Percentiles rank a stretch among this genome's conserved stretches.
Conservation (phyloP, 1,140 invertebrate species). For the Philaenus spumarius region DNA sequence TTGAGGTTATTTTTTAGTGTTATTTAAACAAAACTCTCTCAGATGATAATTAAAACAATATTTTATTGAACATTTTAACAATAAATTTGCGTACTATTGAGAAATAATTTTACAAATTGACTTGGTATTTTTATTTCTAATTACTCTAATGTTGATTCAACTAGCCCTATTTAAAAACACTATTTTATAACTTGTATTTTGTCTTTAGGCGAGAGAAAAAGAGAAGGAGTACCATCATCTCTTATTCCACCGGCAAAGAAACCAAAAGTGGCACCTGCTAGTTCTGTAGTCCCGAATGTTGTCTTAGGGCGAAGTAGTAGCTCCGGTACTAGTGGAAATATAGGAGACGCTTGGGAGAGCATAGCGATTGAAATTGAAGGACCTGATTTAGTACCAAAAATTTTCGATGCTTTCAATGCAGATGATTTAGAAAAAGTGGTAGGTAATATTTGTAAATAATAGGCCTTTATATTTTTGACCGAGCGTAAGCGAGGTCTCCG, state of each 20-base stretch:
- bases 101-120: conserved; percentile 16
- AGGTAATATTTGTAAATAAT: too few relatives aligned
- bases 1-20: background rate
- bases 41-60: conserved; percentile 8
- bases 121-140: conserved; percentile 19
- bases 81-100: background rate
- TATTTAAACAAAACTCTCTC: background rate
- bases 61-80: conserved; percentile 11
- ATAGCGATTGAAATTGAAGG: conserved; percentile 52
- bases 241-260: conserved; percentile 42
- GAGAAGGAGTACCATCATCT: conserved; percentile 43
- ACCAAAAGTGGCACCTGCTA: conserved; percentile 37
- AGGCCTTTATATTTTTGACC: too few relatives aligned
- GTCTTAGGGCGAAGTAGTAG: background rate
- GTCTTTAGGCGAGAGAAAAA: conserved; percentile 43
- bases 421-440: conserved; percentile 57
- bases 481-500: too few relatives aligned
- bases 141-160: background rate
- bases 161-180: conserved; percentile 31
- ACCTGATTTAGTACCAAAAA: conserved; percentile 49
- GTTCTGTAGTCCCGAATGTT: conserved; percentile 30
- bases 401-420: conserved; percentile 49
- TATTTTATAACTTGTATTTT: conserved; percentile 31
- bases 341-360: conserved; percentile 49
- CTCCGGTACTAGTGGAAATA: conserved; percentile 15